These are phyloP conservation scores for Stichopus horrens DNA, from an alignment of 53 echinoderm and acorn worm species.

Conservation along the genomic window DNA sequence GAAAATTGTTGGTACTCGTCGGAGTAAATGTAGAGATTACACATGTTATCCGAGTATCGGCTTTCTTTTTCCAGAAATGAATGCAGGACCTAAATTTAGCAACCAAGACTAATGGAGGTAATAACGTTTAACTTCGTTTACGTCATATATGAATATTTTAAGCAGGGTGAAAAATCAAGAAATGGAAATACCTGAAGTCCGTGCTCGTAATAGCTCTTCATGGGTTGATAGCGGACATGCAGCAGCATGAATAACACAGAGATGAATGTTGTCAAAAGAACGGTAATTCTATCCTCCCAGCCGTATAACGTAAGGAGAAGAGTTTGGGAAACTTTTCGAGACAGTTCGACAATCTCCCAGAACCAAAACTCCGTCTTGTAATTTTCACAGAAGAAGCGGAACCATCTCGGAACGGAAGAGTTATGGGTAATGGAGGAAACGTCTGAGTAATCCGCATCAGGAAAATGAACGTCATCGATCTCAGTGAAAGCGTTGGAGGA, in stretches of 20 bases:
- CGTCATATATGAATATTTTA: not conserved
- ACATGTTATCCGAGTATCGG: too few relatives aligned
- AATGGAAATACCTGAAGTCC: slow-evolving; percentile 21
- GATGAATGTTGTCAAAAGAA: not conserved
- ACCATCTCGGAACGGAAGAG: not conserved
- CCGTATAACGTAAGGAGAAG: slow-evolving; percentile 12
- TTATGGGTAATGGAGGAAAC: not conserved
- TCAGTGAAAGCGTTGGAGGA: not conserved
- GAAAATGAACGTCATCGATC: not conserved
- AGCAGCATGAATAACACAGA: slow-evolving; percentile 10
- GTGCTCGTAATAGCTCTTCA: slow-evolving; percentile 18
- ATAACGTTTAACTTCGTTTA: too few relatives aligned
- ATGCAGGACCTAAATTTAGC: too few relatives aligned
- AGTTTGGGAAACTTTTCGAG: slow-evolving; percentile 11
- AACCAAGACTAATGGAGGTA: too few relatives aligned
- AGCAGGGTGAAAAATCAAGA: not conserved
- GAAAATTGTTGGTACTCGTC: too few relatives aligned
- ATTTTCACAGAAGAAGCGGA: slow-evolving; percentile 16
- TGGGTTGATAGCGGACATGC: not conserved
- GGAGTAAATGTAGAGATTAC: too few relatives aligned
- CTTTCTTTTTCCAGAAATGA: too few relatives aligned
- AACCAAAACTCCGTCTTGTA: slow-evolving; percentile 30
- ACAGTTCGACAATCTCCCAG: slow-evolving; percentile 38
- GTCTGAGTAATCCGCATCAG: not conserved
- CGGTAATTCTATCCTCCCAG: slow-evolving; percentile 16